Evolutionary conservation across 2,888 invertebrate species (phyloP), one percentile per base, ranked within the genome.

Genomic region (Phania funesta): DNA sequence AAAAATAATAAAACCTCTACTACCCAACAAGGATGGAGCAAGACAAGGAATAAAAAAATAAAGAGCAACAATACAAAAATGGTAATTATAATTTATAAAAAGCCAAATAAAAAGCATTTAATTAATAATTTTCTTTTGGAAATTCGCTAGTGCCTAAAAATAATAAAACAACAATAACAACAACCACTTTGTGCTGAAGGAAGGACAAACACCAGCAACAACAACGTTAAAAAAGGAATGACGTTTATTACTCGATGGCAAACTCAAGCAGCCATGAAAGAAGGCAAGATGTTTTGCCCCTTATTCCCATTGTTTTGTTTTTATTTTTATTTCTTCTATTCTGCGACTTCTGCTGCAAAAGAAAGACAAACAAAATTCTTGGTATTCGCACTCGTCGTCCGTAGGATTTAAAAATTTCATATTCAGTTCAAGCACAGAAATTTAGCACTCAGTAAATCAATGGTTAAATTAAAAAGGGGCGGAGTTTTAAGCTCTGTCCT

Each of bases 381-480:
- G 20, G 8, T 18, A 46, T 44, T 50, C 35, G 67, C 54, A 65
- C 29, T 38, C 48, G 54, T 64, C 32, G 44, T 58, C 60, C 52
- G 41, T 26, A n/a, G 38, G 18, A 48, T 52, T 41, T 1, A 9
- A 60, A 20, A 11, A 16, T 52, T 41, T 18, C 9, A 46, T 18
- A 58, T 54, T 67, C 64, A 32, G 64, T 65, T 50, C 7, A 44
- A 29, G 29, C 62, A 48, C 29, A 46, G 20, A 71, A 84, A 84
- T 87, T 89, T 87, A 86, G 87, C 87, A 88, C 89, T 86, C 87
- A 86, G 85, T 87, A 87, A 89, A 89, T 89, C 89, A 88, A 89
- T 88, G 87, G 86, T 85, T 85, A 87, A 87, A 87, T 87, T 87
- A 87, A 87, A 87, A 87, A 50, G 8, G 24, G 85, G 89, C 89